Base-by-base conservation (phyloP, 2,888 invertebrate genomes). In the Mesoligia furuncula region DNA sequence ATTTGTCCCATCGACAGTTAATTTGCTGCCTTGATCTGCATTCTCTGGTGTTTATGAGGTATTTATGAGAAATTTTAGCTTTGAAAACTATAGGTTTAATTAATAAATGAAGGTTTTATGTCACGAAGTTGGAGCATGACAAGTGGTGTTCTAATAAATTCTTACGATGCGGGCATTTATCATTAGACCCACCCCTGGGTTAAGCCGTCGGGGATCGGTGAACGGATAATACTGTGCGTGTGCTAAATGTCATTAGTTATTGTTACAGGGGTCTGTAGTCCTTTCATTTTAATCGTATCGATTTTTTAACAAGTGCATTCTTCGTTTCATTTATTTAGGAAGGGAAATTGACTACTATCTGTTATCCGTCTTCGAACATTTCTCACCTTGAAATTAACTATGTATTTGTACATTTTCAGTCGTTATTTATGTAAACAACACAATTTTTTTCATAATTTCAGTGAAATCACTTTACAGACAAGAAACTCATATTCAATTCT, bases 1-100 rank as follows among this genome's bases (percentile, higher is more conserved):
- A 95, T 95, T 95, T 94, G 91, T 92, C 91, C 85, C 91, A 90
- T 90, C 92, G 90, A 87, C 88, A 88, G 85, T 91, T 88, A 85
- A 88, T 88, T 90, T 89, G 88, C 90, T 90, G 87, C 89, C 80
- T 88, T 90, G 81, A 86, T 88, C 89, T 88, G 83, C 90, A 83
- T 90, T 90, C 83, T 84, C 83, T 82, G 86, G 87, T 83, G 81
- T 85, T 88, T 89, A 85, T 85, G 89, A 94, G 94, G 94, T 94
- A 94, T 91, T 90, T 90, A 87, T 88, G 61, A 80, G 65, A 27
- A 74, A 78, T 74, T 84, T n/a, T 67, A 75, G 66, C 67, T 27
- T 64, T 73, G 62, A 64, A 81, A 68, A 80, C 45, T 39, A 11
- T 62, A 15, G 36, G 64, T 62, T 74, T 76, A 61, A 48, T 68